These are phyloP conservation scores for Thryonomys swinderianus DNA, from an alignment of 2,113 vertebrate genomes.

Conservation along the genomic window DNA sequence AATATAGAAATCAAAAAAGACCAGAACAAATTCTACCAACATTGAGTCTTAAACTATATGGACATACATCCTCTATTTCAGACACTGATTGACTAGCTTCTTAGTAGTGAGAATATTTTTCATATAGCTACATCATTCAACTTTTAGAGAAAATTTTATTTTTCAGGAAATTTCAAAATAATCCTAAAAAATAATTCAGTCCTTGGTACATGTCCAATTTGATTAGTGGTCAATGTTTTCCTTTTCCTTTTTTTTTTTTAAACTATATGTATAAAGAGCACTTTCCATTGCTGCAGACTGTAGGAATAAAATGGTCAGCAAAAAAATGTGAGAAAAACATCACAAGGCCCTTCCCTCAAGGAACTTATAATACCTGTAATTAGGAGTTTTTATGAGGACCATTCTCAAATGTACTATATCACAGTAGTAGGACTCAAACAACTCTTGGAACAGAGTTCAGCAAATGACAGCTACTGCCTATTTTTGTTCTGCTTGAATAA, in stretches of 20 bases:
- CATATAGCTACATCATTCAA: neutral
- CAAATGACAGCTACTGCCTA: neutral
- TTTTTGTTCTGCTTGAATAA: neutral
- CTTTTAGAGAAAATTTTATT: neutral
- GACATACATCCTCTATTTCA: neutral
- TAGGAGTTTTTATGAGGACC: neutral
- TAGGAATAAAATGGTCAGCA: neutral
- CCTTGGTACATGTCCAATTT: neutral
- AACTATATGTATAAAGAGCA: neutral
- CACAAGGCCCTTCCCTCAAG: neutral
- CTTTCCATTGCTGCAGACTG: neutral
- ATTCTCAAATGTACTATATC: neutral
- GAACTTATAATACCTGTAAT: neutral
- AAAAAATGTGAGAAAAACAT: neutral
- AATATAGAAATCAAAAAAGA: neutral
- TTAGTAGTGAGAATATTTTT: neutral
- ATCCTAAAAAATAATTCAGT: neutral
- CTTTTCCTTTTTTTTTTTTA: neutral
- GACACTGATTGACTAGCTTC: neutral
- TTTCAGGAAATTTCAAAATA: constrained; percentile 29
- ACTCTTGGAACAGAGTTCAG: neutral
- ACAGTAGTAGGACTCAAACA: neutral
- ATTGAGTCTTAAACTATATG: neutral
- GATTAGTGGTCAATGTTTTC: neutral
- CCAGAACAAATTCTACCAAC: neutral